phyloP scores from a whole-genome alignment of 2,888 invertebrate genomes.

The Nemotelus pantherinus region DNA sequence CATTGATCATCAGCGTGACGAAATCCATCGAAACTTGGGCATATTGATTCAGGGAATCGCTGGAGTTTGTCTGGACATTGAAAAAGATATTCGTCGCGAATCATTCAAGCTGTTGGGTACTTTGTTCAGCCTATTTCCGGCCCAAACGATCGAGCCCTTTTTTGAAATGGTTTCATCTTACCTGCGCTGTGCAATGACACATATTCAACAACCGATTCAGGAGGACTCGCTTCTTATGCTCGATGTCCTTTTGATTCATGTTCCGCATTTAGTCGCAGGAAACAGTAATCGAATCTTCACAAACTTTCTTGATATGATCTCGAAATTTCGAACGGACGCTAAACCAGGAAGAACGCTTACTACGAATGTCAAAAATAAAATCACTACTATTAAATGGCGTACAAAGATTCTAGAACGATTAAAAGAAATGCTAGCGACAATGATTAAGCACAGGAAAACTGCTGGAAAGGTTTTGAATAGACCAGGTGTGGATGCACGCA shows the following conservation, averaged over 20 bases:
- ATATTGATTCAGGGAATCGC: constrained; percentile 75
- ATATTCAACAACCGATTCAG: constrained; percentile 81
- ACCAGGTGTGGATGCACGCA: neutral
- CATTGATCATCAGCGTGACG: constrained; percentile 64
- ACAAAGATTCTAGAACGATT: constrained; percentile 78
- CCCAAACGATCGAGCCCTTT: constrained; percentile 69
- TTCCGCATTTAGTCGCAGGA: constrained; percentile 73
- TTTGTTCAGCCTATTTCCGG: constrained; percentile 55
- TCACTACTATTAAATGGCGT: constrained; percentile 82
- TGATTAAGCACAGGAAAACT: constrained; percentile 57
- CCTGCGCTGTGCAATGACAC: constrained; percentile 89
- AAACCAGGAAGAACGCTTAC: constrained; percentile 75
- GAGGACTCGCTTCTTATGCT: constrained; percentile 84
- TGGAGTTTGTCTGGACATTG: constrained; percentile 77
- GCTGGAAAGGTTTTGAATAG: neutral
- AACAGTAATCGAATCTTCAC: constrained; percentile 78
- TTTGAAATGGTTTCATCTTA: constrained; percentile 81
- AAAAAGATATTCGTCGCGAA: constrained; percentile 68
- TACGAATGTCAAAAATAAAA: constrained; percentile 75
- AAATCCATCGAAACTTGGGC: constrained; percentile 69
- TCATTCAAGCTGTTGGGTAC: constrained; percentile 66
- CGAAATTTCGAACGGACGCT: constrained; percentile 73
- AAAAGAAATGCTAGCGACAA: constrained; percentile 68
- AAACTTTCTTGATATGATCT: constrained; percentile 87
- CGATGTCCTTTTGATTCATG: constrained; percentile 77